Percentiles rank a stretch among this genome's conserved stretches.
Evolutionary conservation across 2,797 vertebrate species (phyloP).

Genomic region (Vultur gryphus): DNA sequence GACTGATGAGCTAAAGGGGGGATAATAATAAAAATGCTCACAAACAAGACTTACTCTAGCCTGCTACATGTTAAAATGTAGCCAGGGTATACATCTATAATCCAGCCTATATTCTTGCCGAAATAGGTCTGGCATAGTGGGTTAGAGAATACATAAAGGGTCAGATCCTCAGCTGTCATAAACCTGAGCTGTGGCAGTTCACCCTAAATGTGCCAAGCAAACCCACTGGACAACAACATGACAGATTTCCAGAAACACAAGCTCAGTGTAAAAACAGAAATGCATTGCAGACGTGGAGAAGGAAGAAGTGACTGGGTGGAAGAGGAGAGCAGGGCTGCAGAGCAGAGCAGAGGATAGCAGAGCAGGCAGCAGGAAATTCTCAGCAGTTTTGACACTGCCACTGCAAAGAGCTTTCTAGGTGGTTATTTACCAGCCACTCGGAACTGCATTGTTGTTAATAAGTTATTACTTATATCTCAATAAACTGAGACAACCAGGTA

Average conservation of each 20-base stretch:
- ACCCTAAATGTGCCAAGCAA: background rate
- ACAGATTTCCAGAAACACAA: background rate
- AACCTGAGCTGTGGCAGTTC: background rate
- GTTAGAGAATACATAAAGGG: background rate
- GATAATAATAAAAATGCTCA: background rate
- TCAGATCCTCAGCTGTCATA: background rate
- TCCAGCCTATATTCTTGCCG: background rate
- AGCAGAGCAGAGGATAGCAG: background rate
- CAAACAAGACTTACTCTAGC: background rate
- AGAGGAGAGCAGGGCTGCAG: background rate
- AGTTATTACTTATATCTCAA: conserved; percentile 1
- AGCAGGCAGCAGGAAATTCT: background rate
- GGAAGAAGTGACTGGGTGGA: background rate
- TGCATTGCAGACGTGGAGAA: background rate
- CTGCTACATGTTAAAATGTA: background rate
- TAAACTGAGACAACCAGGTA: background rate
- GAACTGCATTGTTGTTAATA: background rate
- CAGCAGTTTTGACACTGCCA: background rate
- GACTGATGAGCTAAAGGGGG: background rate
- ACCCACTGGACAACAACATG: background rate
- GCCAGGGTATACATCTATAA: background rate
- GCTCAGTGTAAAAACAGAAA: background rate
- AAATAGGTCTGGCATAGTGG: background rate
- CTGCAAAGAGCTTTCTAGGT: background rate
- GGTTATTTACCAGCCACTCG: background rate